Base-by-base conservation (phyloP, 2,888 invertebrate species). In the Pachliopta kotzebuea region DNA sequence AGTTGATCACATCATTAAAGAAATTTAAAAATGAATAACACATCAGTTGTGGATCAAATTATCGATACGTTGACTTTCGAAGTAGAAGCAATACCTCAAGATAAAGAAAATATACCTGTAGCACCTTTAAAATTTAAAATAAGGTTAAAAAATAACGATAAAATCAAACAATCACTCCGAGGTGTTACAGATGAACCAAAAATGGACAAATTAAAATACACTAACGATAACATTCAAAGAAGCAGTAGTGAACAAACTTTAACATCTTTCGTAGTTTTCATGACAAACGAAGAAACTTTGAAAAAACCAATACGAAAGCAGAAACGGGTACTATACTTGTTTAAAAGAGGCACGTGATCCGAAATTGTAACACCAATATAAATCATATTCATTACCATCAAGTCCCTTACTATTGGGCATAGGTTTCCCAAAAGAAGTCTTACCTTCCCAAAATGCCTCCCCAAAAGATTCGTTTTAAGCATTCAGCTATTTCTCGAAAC, bases 181-280 rank as follows among this genome's bases (percentile, higher is more conserved):
- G 82, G 79, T 31, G 63, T 78, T 17, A 65, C 83, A 59, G 77
- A 81, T 14, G 70, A 78, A 58, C 76, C 81, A n/a, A 81, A 78
- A 66, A 65, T 71, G 49, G 71, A 70, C 37, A 63, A 68, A 52
- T 63, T 70, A 7, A 68, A 71, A 18, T 69, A 68, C 17, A 53
- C 62, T 9, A 68, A 72, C 9, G 78, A 84, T 67, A 81, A 77
- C 68, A 71, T 88, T 56, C 74, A 80, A 29, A 69, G 83, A 7
- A 78, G 83, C 6, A 84, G 76, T 64, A 90, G 90, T 68, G 85
- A 88, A 61, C 86, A 83, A 68, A 90, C 89, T 23, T 85, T 90
- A 26, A 80, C 88, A 77, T 85, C 86, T 2, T 90, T 90, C 65
- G 80, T 87, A 70, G 74, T 90, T 37, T 71, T 81, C 7, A 78